A percentile compares a stretch with the other conserved stretches of the same genome.
phyloP scores from a whole-genome alignment of 2,113 vertebrate species.

The Spermophilus dauricus region DNA sequence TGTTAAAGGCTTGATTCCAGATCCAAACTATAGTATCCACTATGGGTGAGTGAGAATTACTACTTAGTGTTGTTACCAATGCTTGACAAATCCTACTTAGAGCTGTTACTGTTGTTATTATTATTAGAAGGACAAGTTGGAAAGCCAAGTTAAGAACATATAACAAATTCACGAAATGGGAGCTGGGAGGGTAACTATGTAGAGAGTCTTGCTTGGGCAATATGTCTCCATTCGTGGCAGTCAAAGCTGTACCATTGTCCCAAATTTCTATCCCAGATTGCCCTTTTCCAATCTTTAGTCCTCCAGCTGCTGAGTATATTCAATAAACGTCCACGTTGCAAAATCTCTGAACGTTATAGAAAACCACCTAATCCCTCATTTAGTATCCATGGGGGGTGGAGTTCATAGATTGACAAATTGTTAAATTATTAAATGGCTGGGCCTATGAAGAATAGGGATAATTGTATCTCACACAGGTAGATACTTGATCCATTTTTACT shows the following conservation, averaged over 20 bases:
- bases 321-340: not conserved
- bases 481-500: not conserved
- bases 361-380: not conserved
- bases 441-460: not conserved
- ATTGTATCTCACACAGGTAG: not conserved
- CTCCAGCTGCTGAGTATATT: not conserved
- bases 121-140: not conserved
- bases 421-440: not conserved
- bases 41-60: not conserved
- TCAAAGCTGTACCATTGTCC: not conserved
- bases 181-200: not conserved
- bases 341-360: not conserved
- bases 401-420: not conserved
- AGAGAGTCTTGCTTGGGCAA: not conserved
- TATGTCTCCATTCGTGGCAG: not conserved
- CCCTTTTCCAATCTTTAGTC: not conserved
- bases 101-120: not conserved
- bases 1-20: not conserved
- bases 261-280: not conserved
- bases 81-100: not conserved
- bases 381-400: not conserved
- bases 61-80: not conserved
- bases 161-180: not conserved
- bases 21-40: too few species aligned
- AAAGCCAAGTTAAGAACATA: slow-evolving; percentile 22